Evolutionary conservation across 2,888 invertebrate genomes (phyloP).

Genomic region (Luffia ferchaultella): DNA sequence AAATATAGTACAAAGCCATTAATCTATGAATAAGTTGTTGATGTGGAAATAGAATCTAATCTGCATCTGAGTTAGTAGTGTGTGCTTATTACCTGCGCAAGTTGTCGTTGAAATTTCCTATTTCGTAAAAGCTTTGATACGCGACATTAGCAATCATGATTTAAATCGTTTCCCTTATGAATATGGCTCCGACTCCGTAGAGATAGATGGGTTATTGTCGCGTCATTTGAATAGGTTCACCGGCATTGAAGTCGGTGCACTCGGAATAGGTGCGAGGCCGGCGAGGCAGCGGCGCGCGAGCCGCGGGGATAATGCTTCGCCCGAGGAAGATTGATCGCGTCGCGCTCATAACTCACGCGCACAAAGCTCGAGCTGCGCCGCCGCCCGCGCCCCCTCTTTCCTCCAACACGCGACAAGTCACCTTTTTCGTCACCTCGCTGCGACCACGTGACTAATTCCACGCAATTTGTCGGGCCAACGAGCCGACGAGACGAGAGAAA

Average conservation of each 20-base stretch:
- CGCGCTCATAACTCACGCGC: conserved; percentile 8
- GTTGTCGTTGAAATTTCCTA: too few species aligned
- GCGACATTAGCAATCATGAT: too few species aligned
- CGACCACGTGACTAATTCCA: conserved; percentile 60
- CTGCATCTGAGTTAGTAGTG: too few species aligned
- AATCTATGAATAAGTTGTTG: too few species aligned
- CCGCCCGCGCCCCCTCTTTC: not conserved
- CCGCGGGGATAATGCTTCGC: conserved; percentile 4
- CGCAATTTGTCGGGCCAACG: conserved; percentile 59
- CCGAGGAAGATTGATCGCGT: conserved; percentile 8
- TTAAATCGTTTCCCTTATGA: too few species aligned
- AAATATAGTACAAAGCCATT: too few species aligned
- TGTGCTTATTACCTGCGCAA: too few species aligned
- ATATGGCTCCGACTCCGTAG: too few species aligned
- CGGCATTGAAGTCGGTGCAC: not conserved
- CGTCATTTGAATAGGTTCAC: not conserved
- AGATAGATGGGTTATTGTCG: not conserved
- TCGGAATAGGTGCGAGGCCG: not conserved
- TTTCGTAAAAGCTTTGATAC: too few species aligned
- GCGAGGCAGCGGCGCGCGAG: not conserved
- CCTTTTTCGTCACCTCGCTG: conserved; percentile 58
- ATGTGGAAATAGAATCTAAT: too few species aligned
- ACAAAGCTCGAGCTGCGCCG: conserved; percentile 6
- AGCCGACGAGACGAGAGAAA: conserved; percentile 51
- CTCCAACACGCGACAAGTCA: conserved; percentile 33